Base-by-base conservation (phyloP, 2,113 vertebrate species). In the Tretioscincus oriximinensis region DNA sequence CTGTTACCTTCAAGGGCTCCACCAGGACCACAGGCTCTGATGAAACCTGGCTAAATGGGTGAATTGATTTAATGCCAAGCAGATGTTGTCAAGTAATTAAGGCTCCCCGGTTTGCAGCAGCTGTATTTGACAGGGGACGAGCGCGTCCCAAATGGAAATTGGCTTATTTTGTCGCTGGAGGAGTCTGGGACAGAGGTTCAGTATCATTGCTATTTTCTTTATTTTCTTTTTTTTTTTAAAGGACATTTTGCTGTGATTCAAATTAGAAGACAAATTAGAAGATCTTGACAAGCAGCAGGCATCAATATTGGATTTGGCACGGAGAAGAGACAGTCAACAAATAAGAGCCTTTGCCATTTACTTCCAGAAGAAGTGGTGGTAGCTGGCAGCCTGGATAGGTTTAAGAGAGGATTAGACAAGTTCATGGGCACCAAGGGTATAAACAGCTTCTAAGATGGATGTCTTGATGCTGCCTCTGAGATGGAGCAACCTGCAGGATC, bases 61-160 rank as follows among this genome's bases (percentile, higher is more conserved):
- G 47, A 47, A 12, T 80, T 51, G 78, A 81, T 70, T 80, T 18
- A 60, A n/a, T 35, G 54, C 64, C 74, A 73, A 61, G 80, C 54
- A 64, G 65, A 66, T 54, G 28, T 64, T 28, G 45, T 65, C 47
- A 66, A 20, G 47, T 77, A 65, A 77, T 77, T 81, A 14, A 74
- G 76, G 47, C 61, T 74, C 58, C 24, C 28, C 60, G 5, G 6
- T 60, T 84, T 81, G 51, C 22, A 51, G 49, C 11, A 47, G 47
- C 64, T 73, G 22, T 63, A 58, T 66, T 70, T 58, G 74, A 60
- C 31, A 81, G 78, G 66, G 45, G 49, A 68, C 51, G n/a, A 64
- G 60, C 21, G 64, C 41, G 54, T 63, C 22, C 63, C 31, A 12
- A 77, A 68, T 29, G 35, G 35, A 69, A 68, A 67, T 80, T 75